Base-by-base conservation (phyloP, 1,140 invertebrate genomes). In the Hypsibius dujardini region DNA sequence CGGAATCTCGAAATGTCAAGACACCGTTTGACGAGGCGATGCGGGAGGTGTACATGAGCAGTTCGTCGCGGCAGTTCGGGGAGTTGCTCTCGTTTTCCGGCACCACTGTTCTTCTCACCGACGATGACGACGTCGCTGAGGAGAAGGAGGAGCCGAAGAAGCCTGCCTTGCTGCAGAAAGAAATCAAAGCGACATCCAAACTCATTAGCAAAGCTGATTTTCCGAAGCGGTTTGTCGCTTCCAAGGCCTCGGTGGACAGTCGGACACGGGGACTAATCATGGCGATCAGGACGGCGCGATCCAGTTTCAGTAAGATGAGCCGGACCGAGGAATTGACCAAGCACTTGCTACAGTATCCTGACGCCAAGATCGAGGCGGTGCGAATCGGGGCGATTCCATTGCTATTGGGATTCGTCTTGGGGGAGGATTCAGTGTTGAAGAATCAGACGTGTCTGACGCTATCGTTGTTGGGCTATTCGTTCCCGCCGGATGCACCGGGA, bases 391-490 rank as follows among this genome's bases (percentile, higher is more conserved):
- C 28, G 47, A 28, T 72, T 12, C 62, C 45, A 2, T 71, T 28
- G 14, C 59, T 75, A 12, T 62, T 45, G 62, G 42, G 62, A 15
- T 42, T 67, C 42, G 62, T 67, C 12, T 15, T 67, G 62, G 45
- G 3, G 3, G 69, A 70, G 46, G 74, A 76, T 47, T 70, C 71
- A 67, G 42, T 47, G 7, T 42, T 77, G 42, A 47, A 56, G 69
- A 74, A 72, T 14, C 72, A 75, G 46, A 74, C 76, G 0, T 70
- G 71, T 47, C 73, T 77, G 71, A 74, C 85, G 1, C 80, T 92
- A 70, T 84, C 87, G 1, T 76, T 91, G 46, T 77, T 92, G 70
- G 91, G 91, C 2, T 84, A 90, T 77, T 79, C 83, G 3, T 82
- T 85, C 72, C 86, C 88, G 47, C 80, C 88, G 1, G 84, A 83